Percentiles rank a stretch among this genome's conserved stretches.
Evolutionary conservation across 2,888 invertebrate genomes (phyloP).

Genomic region (Dorcus parallelipipedus): DNA sequence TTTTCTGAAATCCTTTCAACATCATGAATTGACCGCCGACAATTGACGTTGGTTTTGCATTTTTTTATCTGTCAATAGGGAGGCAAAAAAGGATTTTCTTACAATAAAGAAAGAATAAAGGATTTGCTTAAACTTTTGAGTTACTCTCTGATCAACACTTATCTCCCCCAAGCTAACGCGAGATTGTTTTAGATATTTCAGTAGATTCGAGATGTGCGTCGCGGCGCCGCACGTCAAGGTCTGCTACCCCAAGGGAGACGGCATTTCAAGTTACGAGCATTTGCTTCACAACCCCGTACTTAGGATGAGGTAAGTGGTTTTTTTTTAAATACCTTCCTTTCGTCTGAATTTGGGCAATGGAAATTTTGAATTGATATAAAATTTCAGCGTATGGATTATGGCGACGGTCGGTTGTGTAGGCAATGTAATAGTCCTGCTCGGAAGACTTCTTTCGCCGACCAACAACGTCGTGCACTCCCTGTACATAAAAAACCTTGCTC

Average conservation of each 20-base stretch:
- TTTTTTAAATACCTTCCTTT: not conserved
- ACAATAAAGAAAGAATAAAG: too few relatives aligned
- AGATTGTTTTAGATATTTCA: conserved; percentile 53
- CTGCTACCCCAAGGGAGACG: conserved; percentile 59
- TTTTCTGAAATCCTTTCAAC: too few relatives aligned
- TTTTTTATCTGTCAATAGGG: too few relatives aligned
- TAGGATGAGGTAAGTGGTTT: conserved; percentile 48
- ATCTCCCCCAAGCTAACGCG: not conserved
- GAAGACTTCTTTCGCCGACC: conserved; percentile 53
- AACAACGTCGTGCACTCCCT: conserved; percentile 59
- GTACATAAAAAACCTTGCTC: conserved; percentile 59
- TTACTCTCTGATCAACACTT: not conserved
- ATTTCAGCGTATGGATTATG: conserved; percentile 59
- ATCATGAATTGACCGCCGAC: too few relatives aligned
- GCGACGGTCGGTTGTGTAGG: conserved; percentile 57
- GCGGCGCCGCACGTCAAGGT: conserved; percentile 55
- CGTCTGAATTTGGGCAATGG: not conserved
- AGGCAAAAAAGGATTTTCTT: too few relatives aligned
- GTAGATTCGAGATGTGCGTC: conserved; percentile 57
- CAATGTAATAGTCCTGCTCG: conserved; percentile 56
- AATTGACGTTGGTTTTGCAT: too few relatives aligned
- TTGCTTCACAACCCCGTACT: conserved; percentile 57
- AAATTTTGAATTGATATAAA: not conserved
- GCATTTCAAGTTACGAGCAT: conserved; percentile 58
- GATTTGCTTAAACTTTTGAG: not conserved